Evolutionary conservation across 2,797 vertebrate species (phyloP), one percentile per base, ranked within the genome.

Genomic region (Crenuchus spilurus): DNA sequence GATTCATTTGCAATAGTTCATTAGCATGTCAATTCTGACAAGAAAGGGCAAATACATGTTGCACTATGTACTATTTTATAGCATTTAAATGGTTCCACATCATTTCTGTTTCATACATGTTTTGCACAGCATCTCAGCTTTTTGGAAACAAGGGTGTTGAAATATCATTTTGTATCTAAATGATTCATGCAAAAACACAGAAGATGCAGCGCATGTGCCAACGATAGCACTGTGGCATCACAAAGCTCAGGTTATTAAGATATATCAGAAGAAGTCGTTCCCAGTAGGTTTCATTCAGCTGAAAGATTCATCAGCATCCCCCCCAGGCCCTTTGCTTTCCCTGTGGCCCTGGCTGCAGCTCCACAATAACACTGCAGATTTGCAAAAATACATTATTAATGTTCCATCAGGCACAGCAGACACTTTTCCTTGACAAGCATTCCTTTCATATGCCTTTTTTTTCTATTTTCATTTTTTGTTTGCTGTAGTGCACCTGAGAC

Each of bases 351-450:
- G 37, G 57, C 68, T 41, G 42, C 39, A 58, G 58, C 20, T 14
- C 42, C 80, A 78, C 74, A 89, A 85, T 87, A 88, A 88, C 86
- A 87, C 3, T 30, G 83, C 79, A 88, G 84, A 89, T 91, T 89
- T 88, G 77, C 83, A 87, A 88, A 82, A 87, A 88, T 87, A 89
- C 80, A 88, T 88, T 84, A 90, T 89, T 90, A 87, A 88, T 89
- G 91, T 87, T 83, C 84, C 76, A 70, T 87, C 84, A 87, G 83
- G 81, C 84, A 82, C 66, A 77, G 75, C 85, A 87, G 85, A 83
- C 72, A 48, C 74, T 84, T 77, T 54, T 71, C 37, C 20, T 66
- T 87, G 87, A 89, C 87, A 91, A 89, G 83, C 78, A 80, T 84
- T 83, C 48, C 74, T 87, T 76, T 73, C 78, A 77, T 81, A 81